Percentiles rank a stretch among this genome's conserved stretches.
Evolutionary conservation across 2,113 vertebrate genomes (phyloP).

Genomic region (Caranx melampygus): DNA sequence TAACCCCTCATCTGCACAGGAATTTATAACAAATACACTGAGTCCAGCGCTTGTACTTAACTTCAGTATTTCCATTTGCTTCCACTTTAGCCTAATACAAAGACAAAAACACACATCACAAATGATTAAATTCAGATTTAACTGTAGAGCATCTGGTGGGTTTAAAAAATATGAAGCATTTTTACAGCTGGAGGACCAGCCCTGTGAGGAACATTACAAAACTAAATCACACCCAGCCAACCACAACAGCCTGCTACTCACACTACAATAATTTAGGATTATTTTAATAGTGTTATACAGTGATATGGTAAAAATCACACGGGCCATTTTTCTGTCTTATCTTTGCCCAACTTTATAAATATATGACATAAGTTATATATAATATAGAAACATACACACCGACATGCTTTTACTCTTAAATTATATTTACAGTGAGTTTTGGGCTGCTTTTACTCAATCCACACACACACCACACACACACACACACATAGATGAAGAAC

Average conservation of each 20-base stretch:
- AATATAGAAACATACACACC: not conserved
- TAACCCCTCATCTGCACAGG: too few species aligned
- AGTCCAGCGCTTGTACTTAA: not conserved
- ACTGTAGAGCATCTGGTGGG: not conserved
- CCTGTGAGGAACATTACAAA: not conserved
- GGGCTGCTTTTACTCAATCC: not conserved
- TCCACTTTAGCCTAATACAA: not conserved
- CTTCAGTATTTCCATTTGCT: not conserved
- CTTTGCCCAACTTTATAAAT: not conserved
- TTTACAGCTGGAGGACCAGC: not conserved
- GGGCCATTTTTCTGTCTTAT: not conserved
- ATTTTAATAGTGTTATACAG: not conserved
- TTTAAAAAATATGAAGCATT: not conserved
- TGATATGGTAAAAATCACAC: not conserved
- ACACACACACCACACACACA: constrained; percentile 1
- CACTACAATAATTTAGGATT: not conserved
- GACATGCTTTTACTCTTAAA: not conserved
- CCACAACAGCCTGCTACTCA: not conserved
- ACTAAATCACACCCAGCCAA: not conserved
- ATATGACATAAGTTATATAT: not conserved
- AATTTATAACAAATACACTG: not conserved
- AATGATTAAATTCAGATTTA: not conserved
- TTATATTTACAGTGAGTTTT: not conserved
- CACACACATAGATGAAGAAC: constrained; percentile 41
- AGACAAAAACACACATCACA: not conserved